Evolutionary conservation across 1,140 invertebrate genomes (phyloP).

Genomic region (Drosophila bifasciata): DNA sequence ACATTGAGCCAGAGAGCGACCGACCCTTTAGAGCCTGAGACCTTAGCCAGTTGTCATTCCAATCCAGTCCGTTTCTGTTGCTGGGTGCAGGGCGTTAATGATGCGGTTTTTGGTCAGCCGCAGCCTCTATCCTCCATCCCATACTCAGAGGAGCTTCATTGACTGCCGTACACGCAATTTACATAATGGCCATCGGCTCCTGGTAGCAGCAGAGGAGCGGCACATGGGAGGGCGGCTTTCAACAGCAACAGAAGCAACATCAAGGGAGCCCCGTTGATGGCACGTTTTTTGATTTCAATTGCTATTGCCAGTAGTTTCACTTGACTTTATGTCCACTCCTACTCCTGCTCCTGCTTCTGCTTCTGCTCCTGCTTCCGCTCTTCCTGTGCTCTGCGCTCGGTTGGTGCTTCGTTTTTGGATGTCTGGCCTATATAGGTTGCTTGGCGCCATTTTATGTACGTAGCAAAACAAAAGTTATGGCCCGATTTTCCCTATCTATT

Average conservation of each 20-base stretch:
- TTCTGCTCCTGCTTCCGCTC: slow-evolving; percentile 33
- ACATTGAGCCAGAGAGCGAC: not conserved
- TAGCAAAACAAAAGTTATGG: slow-evolving; percentile 81
- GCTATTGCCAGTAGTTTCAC: slow-evolving; percentile 52
- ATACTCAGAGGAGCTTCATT: slow-evolving; percentile 1
- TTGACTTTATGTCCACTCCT: slow-evolving; percentile 53
- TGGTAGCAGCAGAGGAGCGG: slow-evolving; percentile 17
- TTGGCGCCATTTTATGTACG: slow-evolving; percentile 81
- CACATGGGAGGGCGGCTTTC: slow-evolving; percentile 27
- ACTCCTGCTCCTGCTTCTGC: slow-evolving; percentile 11
- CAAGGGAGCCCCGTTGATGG: slow-evolving; percentile 56
- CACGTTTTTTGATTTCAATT: slow-evolving; percentile 80
- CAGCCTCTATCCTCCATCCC: slow-evolving; percentile 7
- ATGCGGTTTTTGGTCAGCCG: slow-evolving; percentile 67
- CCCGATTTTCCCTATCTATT: slow-evolving; percentile 69
- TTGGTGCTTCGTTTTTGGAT: slow-evolving; percentile 17
- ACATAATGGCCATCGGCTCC: slow-evolving; percentile 49
- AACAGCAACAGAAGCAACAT: slow-evolving; percentile 30
- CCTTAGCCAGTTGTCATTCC: slow-evolving; percentile 74
- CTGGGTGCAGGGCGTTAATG: slow-evolving; percentile 67
- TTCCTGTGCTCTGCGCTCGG: slow-evolving; percentile 22
- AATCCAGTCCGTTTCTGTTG: slow-evolving; percentile 53
- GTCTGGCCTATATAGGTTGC: slow-evolving; percentile 81
- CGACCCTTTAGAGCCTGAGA: slow-evolving; percentile 50
- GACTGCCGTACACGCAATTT: slow-evolving; percentile 64